Evolutionary conservation across 2,113 vertebrate genomes (phyloP).

Genomic region (Genyomyrus donnyi): DNA sequence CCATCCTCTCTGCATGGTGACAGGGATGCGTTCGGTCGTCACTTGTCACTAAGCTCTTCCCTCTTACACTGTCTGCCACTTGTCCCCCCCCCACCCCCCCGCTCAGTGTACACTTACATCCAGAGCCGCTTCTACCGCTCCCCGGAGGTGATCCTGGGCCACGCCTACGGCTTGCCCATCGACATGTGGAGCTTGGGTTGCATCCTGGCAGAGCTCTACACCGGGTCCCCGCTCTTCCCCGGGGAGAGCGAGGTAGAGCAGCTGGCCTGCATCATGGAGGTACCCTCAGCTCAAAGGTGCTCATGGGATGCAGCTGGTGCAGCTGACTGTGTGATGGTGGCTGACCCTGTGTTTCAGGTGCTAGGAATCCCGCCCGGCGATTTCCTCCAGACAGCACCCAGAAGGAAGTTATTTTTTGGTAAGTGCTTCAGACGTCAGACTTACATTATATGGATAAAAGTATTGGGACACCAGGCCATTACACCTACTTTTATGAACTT

Average conservation of each 20-base stretch:
- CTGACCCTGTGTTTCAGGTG: conserved; percentile 56
- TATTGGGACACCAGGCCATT: not conserved
- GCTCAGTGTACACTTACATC: conserved; percentile 82
- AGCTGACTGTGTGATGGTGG: not conserved
- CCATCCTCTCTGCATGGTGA: not conserved
- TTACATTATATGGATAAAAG: not conserved
- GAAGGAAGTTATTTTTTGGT: conserved; percentile 82
- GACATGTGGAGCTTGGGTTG: conserved; percentile 97
- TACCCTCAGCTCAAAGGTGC: conserved; percentile 32
- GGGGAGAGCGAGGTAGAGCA: conserved; percentile 88
- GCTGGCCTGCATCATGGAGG: conserved; percentile 93
- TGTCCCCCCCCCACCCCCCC: not conserved
- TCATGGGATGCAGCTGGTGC: not conserved
- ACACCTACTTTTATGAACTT: not conserved
- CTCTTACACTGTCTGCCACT: not conserved
- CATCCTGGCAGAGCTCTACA: conserved; percentile 82
- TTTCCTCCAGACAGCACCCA: conserved; percentile 76
- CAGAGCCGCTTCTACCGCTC: conserved; percentile 92
- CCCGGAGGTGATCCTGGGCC: conserved; percentile 88
- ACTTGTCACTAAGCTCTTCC: not conserved
- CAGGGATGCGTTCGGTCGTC: not conserved
- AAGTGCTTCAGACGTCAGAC: conserved; percentile 34
- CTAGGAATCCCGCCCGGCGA: conserved; percentile 77
- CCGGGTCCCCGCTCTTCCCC: conserved; percentile 78
- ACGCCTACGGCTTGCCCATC: conserved; percentile 83